Base-by-base conservation (phyloP, 2,113 vertebrate species). In the Neodontobutis hainanensis region DNA sequence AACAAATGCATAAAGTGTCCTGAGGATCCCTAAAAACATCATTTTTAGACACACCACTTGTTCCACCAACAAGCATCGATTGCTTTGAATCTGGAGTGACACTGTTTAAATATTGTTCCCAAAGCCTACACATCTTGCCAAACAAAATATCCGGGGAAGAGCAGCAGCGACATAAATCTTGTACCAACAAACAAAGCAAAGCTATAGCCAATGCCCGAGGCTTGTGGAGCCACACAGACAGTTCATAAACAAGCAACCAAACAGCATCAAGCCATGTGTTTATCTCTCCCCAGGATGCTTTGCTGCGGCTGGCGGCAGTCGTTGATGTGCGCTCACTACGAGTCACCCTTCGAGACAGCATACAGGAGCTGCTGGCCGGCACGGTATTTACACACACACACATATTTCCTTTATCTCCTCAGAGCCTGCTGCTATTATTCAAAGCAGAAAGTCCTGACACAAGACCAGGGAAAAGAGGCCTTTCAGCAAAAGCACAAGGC, bases 271-370 rank as follows among this genome's bases (percentile, higher is more conserved):
- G 57, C 52, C 74, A 74, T 87, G 53, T 87, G 81, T 77, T 83
- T 83, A 55, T 84, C 66, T 82, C 80, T 84, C 78, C 91, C 12
- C 88, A 96, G 95, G 94, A 96, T 75, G 94, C 92, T 49, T 84
- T 97, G 84, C 92, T 97, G 89, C 92, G 78, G 79, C 87, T 96
- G 64, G 94, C 95, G 0, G 93, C 93, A 0, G 91, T 88, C 1
- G 90, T 95, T 44, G 93, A 96, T 1, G 42, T 76, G 0, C 40
- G 83, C 0, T 75, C 90, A 10, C 90, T 96, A 68, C 93, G 88
- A 40, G 90, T 61, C 5, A 92, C 92, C 77, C 91, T 95, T 56
- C 93, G 90, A 87, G 93, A 94, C 58, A 93, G 91, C 36, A 52
- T 94, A 3, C 86, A 89, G 19, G 87, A 93, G 0, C 91, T 96